Base-by-base conservation (phyloP, 2,113 vertebrate species). In the Chlorocebus sabaeus region DNA sequence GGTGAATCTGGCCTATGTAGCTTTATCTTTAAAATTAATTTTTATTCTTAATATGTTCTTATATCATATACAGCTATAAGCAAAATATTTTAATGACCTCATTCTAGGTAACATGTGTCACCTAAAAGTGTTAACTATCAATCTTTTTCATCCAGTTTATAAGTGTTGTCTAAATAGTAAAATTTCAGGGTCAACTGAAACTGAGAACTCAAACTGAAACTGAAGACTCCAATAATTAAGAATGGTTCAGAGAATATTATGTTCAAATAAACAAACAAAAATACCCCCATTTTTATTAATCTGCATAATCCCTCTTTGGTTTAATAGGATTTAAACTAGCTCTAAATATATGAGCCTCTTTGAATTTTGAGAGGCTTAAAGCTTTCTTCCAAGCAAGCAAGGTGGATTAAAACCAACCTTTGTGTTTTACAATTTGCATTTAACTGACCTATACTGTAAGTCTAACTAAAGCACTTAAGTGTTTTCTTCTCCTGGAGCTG, bases 31-130 rank as follows among this genome's bases (percentile, higher is more conserved):
- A 98, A 83, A 98, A 97, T 97, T 97, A 90, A 95, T 93, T 98
- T 98, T 98, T 98, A 96, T 96, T 97, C 93, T 78, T 98, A 98
- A 97, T 97, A 97, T 81, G 32, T 93, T 97, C 89, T 98, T 98
- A 97, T 98, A 95, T 98, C 94, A 97, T 96, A 90, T 12, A 22
- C 14, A 67, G 67, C 67, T 98, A 86, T 32, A 96, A 98, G 95
- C 3, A 92, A 95, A 97, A 97, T 96, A 98, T 93, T 97, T 97
- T 98, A 97, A 96, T 87, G 76, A 59, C 67, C 38, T 96, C 52
- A 79, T 55, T 96, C 87, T 96, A 82, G 73, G 78, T 50, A 13
- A 98, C 97, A 98, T 95, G 97, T 98, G 38, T 98, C 93, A 97
- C 72, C 89, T 89, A 94, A 92, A 55, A 70, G 78, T 70, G 83